These are phyloP conservation scores for Paralichthys olivaceus DNA, from an alignment of 2,113 vertebrate genomes.

Conservation along the genomic window DNA sequence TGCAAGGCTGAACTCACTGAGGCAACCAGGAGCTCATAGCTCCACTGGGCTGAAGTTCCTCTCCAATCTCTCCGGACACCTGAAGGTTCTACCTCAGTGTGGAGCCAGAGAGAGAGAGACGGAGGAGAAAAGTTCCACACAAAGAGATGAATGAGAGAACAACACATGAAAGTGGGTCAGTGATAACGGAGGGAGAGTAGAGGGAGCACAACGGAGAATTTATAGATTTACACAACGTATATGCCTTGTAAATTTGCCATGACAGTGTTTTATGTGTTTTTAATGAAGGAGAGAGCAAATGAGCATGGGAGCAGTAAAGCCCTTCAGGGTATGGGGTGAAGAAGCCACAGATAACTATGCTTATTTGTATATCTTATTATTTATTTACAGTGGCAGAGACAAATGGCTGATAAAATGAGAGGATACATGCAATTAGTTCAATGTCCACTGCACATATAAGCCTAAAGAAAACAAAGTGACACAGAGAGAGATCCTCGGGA, in stretches of 20 bases:
- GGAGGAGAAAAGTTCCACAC: conserved; percentile 8
- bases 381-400: conserved; percentile 33
- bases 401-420: conserved; percentile 4
- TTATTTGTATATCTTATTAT: conserved; percentile 3
- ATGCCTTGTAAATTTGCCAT: conserved; percentile 2
- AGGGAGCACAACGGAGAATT: conserved; percentile 1
- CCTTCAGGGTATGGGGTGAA: not conserved
- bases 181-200: conserved; percentile 19
- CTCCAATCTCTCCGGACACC: conserved; percentile 54
- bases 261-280: conserved; percentile 10
- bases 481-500: not conserved
- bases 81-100: conserved; percentile 44
- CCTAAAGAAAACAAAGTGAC: conserved; percentile 21
- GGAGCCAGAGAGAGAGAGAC: not conserved
- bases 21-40: conserved; percentile 55
- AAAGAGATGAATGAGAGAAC: conserved; percentile 43
- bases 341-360: conserved; percentile 12
- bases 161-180: conserved; percentile 50
- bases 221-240: conserved; percentile 17
- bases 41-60: conserved; percentile 48
- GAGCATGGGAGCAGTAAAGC: conserved; percentile 2
- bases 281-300: not conserved
- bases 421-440: conserved; percentile 25
- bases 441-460: conserved; percentile 22
- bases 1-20: conserved; percentile 58